Evolutionary conservation across 2,113 vertebrate genomes (phyloP).

Genomic region (Oceanodroma tethys): DNA sequence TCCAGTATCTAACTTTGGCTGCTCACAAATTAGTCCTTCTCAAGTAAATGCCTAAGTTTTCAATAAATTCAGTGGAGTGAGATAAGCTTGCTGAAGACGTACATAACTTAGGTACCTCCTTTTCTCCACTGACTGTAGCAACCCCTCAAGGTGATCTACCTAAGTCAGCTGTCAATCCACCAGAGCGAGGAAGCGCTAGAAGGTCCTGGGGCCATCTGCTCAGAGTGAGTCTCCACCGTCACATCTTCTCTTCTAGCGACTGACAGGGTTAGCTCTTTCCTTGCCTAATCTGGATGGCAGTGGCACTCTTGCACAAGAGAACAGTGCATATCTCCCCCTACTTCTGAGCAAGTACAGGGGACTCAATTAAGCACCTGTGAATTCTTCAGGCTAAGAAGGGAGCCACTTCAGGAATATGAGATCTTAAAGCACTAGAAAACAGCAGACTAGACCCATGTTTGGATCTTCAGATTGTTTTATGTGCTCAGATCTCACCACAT

Average conservation of each 20-base stretch:
- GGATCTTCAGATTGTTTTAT: background rate
- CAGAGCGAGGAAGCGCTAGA: fast-evolving
- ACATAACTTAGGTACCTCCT: background rate
- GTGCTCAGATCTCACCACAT: background rate
- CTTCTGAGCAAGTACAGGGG: background rate
- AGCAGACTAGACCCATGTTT: background rate
- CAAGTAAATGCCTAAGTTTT: background rate
- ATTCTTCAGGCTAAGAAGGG: background rate
- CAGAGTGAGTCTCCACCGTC: background rate
- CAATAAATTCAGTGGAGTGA: background rate
- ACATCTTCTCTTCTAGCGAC: background rate
- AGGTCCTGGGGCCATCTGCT: background rate
- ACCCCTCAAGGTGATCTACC: background rate
- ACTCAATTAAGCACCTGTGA: background rate
- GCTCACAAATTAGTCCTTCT: background rate
- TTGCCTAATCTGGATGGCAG: background rate
- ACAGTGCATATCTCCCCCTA: background rate
- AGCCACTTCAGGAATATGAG: background rate
- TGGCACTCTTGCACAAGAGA: background rate
- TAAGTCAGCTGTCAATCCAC: background rate
- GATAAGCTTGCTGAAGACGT: background rate
- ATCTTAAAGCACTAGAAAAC: background rate
- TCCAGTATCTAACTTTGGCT: background rate
- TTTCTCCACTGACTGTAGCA: background rate
- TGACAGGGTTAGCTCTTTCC: background rate